These are phyloP conservation scores for Laodelphax striatellus DNA, from an alignment of 1,140 invertebrate genomes.

Conservation along the genomic window DNA sequence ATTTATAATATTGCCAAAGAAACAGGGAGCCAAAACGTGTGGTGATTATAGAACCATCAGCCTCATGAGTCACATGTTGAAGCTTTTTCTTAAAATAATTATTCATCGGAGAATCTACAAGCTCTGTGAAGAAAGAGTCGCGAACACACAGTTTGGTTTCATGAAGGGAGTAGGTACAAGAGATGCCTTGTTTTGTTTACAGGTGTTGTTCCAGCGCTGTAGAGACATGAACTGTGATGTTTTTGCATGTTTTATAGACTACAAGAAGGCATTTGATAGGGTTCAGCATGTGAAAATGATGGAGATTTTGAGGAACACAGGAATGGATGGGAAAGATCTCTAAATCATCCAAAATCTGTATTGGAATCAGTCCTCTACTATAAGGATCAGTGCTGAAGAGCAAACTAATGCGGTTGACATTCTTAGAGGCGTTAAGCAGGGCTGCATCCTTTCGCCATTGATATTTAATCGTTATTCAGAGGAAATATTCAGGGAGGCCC, in stretches of 20 bases:
- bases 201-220: slow-evolving; percentile 16
- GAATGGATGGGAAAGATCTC: slow-evolving; percentile 7
- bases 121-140: slow-evolving; percentile 5
- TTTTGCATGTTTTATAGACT: slow-evolving; percentile 20
- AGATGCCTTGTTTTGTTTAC: slow-evolving; percentile 18
- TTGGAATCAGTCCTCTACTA: no score
- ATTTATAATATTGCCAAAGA: slow-evolving; percentile 21
- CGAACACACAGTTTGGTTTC: slow-evolving; percentile 19
- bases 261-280: slow-evolving; percentile 16
- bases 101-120: slow-evolving; percentile 19
- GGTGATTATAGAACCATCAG: slow-evolving; percentile 19
- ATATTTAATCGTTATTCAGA: no score
- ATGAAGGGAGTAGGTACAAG: slow-evolving; percentile 16
- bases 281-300: slow-evolving; percentile 11
- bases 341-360: slow-evolving; percentile 1
- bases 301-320: slow-evolving; percentile 6
- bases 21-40: slow-evolving; percentile 16
- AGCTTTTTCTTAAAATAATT: slow-evolving; percentile 21
- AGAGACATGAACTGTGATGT: slow-evolving; percentile 17
- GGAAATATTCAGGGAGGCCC: no score
- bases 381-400: no score
- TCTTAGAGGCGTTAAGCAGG: no score
- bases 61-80: slow-evolving; percentile 19
- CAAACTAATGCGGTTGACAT: no score
- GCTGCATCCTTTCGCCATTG: no score